These are phyloP conservation scores for Chrosomus eos DNA, from an alignment of 2,797 vertebrate genomes.

Conservation along the genomic window DNA sequence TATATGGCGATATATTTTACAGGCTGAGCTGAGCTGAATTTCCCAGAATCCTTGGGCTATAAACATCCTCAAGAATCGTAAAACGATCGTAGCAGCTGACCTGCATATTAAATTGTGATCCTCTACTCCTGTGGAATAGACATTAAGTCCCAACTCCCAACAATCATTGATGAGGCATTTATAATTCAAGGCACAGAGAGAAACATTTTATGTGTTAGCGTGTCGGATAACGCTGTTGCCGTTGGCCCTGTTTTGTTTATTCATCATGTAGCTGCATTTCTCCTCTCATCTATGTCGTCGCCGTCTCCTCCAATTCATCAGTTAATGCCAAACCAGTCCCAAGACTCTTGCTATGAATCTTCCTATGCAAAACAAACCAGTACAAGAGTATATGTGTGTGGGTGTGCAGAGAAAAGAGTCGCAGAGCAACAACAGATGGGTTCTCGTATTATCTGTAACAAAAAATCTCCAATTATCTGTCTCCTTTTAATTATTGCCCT, in stretches of 20 bases:
- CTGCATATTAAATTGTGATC: constrained; percentile 32
- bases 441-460: constrained; percentile 48
- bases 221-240: neutral
- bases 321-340: neutral
- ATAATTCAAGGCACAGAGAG: constrained; percentile 29
- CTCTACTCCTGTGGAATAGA: constrained; percentile 6
- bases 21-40: constrained; percentile 22
- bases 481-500: constrained; percentile 54
- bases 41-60: constrained; percentile 36
- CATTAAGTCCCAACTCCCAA: constrained; percentile 16
- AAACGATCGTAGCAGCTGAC: constrained; percentile 18
- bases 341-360: neutral
- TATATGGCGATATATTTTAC: constrained; percentile 33
- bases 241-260: constrained; percentile 22
- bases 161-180: constrained; percentile 27
- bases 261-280: constrained; percentile 16
- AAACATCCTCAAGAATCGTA: constrained; percentile 33
- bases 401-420: neutral
- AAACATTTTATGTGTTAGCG: constrained; percentile 12
- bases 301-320: constrained; percentile 10
- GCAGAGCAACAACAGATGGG: constrained; percentile 41
- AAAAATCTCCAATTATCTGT: constrained; percentile 47
- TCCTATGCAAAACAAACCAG: neutral
- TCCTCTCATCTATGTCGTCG: neutral
- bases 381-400: constrained; percentile 18